Percentiles rank a stretch among this genome's conserved stretches.
Evolutionary conservation across 1,140 invertebrate genomes (phyloP).

Genomic region (Paraescarpia echinospica): DNA sequence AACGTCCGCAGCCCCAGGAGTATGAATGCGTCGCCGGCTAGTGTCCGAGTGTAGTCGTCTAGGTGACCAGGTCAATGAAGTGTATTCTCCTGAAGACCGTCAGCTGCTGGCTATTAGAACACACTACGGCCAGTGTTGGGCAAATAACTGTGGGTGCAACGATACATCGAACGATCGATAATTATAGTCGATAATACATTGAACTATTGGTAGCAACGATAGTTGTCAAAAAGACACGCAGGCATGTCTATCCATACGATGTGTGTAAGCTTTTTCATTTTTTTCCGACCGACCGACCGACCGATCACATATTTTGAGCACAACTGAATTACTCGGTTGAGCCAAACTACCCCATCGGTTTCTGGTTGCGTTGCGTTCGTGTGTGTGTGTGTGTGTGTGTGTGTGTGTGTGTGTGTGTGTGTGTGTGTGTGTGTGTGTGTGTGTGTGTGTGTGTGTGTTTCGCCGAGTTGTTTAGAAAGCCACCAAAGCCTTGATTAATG

Average conservation of each 20-base stretch:
- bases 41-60: neutral
- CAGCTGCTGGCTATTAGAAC: neutral
- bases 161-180: too few species aligned
- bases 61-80: neutral
- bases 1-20: neutral
- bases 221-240: too few species aligned
- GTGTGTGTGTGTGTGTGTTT: neutral
- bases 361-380: neutral
- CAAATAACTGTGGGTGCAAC: too few species aligned
- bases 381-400: neutral
- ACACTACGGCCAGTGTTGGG: too few species aligned
- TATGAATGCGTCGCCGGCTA: neutral
- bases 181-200: too few species aligned
- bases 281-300: too few species aligned
- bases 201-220: too few species aligned
- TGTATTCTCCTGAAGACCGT: neutral
- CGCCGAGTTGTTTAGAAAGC: neutral
- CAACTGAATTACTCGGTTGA: neutral
- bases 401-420: neutral
- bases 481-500: neutral
- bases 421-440: neutral
- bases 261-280: too few species aligned
- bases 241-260: too few species aligned
- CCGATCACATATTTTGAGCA: too few species aligned
- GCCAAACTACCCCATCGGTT: neutral